These are phyloP conservation scores for Thera obeliscata DNA, from an alignment of 2,888 invertebrate species.

Conservation along the genomic window DNA sequence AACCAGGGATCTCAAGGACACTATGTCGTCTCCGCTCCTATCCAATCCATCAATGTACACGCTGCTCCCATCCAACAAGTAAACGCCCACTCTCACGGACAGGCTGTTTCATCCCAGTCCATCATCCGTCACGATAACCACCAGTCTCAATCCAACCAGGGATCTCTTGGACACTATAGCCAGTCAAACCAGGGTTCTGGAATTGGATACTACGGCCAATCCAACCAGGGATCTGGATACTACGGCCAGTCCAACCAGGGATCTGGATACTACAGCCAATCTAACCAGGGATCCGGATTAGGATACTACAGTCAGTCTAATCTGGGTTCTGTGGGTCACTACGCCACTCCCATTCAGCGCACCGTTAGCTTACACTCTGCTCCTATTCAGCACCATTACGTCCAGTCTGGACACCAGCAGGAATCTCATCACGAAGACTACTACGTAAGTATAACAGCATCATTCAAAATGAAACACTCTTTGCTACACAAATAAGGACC, in stretches of 20 bases:
- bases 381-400: slow-evolving; percentile 47
- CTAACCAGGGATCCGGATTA: slow-evolving; percentile 24
- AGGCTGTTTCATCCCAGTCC: slow-evolving; percentile 46
- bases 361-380: slow-evolving; percentile 44
- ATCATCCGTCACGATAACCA: slow-evolving; percentile 46
- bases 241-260: slow-evolving; percentile 37
- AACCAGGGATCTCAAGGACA: slow-evolving; percentile 33
- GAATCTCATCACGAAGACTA: slow-evolving; percentile 55
- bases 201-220: slow-evolving; percentile 38
- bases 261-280: slow-evolving; percentile 39
- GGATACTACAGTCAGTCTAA: slow-evolving; percentile 39
- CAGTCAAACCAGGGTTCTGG: slow-evolving; percentile 10
- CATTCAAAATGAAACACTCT: neutral
- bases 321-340: slow-evolving; percentile 39
- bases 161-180: slow-evolving; percentile 40
- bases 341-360: slow-evolving; percentile 50
- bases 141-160: slow-evolving; percentile 33
- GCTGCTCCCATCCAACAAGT: slow-evolving; percentile 29
- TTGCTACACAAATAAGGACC: too few relatives aligned
- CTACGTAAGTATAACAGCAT: slow-evolving; percentile 52
- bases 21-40: slow-evolving; percentile 32
- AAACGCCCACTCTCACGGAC: slow-evolving; percentile 33
- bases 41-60: slow-evolving; percentile 34
- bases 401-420: slow-evolving; percentile 38
- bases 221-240: slow-evolving; percentile 34